phyloP scores from a whole-genome alignment of 2,113 vertebrate species.

The Silurus glanis region DNA sequence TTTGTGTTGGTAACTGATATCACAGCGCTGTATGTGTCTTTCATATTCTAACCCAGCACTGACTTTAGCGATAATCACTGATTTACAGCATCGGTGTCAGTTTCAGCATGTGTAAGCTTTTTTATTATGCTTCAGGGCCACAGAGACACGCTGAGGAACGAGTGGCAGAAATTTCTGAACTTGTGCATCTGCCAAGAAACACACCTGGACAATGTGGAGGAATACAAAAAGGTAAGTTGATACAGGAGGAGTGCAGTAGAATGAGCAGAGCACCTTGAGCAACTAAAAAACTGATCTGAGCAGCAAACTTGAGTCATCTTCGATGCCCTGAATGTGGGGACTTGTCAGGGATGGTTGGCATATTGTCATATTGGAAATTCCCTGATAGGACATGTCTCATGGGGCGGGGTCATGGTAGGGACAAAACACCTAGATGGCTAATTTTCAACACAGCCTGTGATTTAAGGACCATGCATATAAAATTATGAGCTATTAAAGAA shows the following conservation, averaged over 20 bases:
- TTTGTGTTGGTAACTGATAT: background rate
- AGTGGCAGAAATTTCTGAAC: slow-evolving; percentile 97
- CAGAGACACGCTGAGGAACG: slow-evolving; percentile 81
- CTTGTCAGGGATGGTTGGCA: background rate
- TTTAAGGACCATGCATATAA: background rate
- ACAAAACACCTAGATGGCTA: background rate
- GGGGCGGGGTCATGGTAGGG: background rate
- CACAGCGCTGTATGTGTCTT: background rate
- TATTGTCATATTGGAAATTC: background rate
- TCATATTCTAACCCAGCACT: background rate
- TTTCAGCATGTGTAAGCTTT: background rate
- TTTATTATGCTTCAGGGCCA: slow-evolving; percentile 74
- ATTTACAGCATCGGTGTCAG: background rate
- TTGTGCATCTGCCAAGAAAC: slow-evolving; percentile 95
- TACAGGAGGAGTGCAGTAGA: background rate
- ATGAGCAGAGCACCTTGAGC: background rate
- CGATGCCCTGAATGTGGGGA: background rate
- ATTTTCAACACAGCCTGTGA: background rate
- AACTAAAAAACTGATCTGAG: background rate
- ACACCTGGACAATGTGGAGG: slow-evolving; percentile 86
- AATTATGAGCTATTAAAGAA: background rate
- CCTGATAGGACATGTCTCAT: background rate
- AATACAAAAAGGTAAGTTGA: slow-evolving; percentile 79
- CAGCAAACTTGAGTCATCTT: background rate
- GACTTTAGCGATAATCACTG: background rate